Base-by-base conservation (phyloP, 2,113 vertebrate genomes). In the Lophius piscatorius region DNA sequence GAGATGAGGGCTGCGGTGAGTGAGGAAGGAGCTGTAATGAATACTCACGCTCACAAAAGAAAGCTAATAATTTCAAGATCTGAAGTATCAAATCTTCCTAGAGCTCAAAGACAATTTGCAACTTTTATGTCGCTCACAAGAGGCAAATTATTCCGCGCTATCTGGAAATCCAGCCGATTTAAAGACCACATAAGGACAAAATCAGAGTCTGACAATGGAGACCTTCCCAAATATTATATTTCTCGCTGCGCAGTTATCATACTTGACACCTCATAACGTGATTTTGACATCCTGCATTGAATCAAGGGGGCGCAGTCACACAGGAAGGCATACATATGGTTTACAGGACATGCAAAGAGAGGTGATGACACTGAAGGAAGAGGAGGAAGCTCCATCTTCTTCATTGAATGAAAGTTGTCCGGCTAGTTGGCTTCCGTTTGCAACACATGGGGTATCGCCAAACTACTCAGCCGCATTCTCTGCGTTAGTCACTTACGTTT, bases 1-100 rank as follows among this genome's bases (percentile, higher is more conserved):
- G 63, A n/a, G n/a, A n/a, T n/a, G 60, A 55, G 70, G 26, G 63
- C 82, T 81, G 81, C 80, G 74, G 28, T 47, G 75, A 70, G 52
- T 16, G 20, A 70, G 72, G 71, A 66, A 63, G 56, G 18, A 68
- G 59, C 67, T 35, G 49, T 24, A 38, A 61, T 63, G 59, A 84
- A 79, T n/a, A 82, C 6, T 36, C 42, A 42, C 20, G 34, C 42
- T 81, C 11, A 50, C 52, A 81, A 78, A 74, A 71, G n/a, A 42
- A 21, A 46, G 38, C n/a, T 9, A 16, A 46, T 9, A 35, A 26
- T 38, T 40, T 33, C 20, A 3, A 63, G 42, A 46, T 76, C 10
- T 66, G 12, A 42, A 64, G n/a, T 18, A 29, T 51, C 22, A 39
- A 57, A 59, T 66, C 77, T 42, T 46, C 10, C 34, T 52, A n/a